Evolutionary conservation across 2,113 vertebrate species (phyloP).

Genomic region (Coryphaenoides rupestris): DNA sequence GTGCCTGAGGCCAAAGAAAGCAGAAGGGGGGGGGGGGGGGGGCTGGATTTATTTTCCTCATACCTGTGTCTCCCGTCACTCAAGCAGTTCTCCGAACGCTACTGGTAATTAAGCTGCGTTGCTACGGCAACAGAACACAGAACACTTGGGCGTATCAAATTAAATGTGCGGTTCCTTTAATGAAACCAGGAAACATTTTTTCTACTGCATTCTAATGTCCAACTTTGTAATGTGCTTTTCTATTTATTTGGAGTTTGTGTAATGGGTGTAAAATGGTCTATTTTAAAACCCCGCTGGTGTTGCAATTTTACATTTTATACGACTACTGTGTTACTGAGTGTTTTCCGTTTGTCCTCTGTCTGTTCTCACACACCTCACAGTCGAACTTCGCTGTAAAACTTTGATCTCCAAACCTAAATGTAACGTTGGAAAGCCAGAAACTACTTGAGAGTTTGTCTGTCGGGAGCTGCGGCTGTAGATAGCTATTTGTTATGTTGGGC

Average conservation of each 20-base stretch:
- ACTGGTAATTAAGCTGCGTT: slow-evolving; percentile 52
- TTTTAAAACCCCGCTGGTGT: slow-evolving; percentile 57
- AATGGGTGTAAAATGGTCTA: slow-evolving; percentile 53
- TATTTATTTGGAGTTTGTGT: slow-evolving; percentile 65
- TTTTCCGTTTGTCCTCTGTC: slow-evolving; percentile 1
- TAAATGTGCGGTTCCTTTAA: slow-evolving; percentile 22
- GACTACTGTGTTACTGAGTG: slow-evolving; percentile 68
- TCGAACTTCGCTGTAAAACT: slow-evolving; percentile 56
- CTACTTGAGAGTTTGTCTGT: slow-evolving; percentile 47
- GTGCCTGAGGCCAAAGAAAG: slow-evolving; percentile 64
- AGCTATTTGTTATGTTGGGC: slow-evolving; percentile 42
- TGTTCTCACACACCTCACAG: slow-evolving; percentile 25
- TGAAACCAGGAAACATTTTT: slow-evolving; percentile 45
- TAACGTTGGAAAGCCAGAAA: slow-evolving; percentile 46
- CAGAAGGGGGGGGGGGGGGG: slow-evolving; percentile 2
- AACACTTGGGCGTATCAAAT: slow-evolving; percentile 20
- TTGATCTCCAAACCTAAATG: slow-evolving; percentile 48
- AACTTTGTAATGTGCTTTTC: slow-evolving; percentile 51
- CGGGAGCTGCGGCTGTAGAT: slow-evolving; percentile 44
- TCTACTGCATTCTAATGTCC: slow-evolving; percentile 55
- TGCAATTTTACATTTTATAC: slow-evolving; percentile 55
- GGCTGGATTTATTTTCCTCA: slow-evolving; percentile 18
- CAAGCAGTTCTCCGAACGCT: slow-evolving; percentile 35
- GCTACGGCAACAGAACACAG: slow-evolving; percentile 36
- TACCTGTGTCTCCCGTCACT: slow-evolving; percentile 43